Evolutionary conservation across 2,797 vertebrate species (phyloP), one percentile per base, ranked within the genome.

Genomic region (Streptopelia turtur): DNA sequence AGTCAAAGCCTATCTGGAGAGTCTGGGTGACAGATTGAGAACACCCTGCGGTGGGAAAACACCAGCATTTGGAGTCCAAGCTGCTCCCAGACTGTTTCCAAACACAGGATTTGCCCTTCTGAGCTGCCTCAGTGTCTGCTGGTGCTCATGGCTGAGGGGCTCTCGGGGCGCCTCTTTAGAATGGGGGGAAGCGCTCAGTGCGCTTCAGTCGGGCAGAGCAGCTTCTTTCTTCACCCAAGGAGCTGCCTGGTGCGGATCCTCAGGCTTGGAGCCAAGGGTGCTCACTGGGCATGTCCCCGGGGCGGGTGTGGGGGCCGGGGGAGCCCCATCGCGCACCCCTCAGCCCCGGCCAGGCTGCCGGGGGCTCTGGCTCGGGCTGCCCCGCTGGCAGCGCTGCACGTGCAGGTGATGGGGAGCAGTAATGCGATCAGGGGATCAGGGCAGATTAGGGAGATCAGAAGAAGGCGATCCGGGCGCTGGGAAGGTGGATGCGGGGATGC

Each of bases 11-110:
- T n/a, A 20, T 37, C 47, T 35, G 63, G 68, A 63, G 90, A 60
- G 45, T 74, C 45, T 45, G 65, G 30, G 72, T 95, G 53, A 96
- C 65, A 28, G 97, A 94, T 21, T 35, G 80, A 70, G 90, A 76
- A 23, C 63, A 70, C 33, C 70, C 80, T 82, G 41, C 57, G 49
- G 43, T 37, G 21, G 13, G 37, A 61, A 65, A 23, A 9, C 11
- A 43, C 25, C 47, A 80, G 17, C 8, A 12, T 37, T 55, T 41
- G 11, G 50, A 49, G 6, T 63, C 81, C 28, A 88, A 37, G 65
- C 47, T 49, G 55, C 27, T 87, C 22, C 33, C 24, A 2, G 83
- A 70, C 16, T 52, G 24, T 60, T 90, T 88, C 64, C 37, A 50
- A 68, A 90, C 28, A 11, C 22, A 56, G 12, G 74, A 52, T 2